These are phyloP conservation scores for Cyclargus thomasi DNA, from an alignment of 1,140 invertebrate genomes.

Conservation along the genomic window DNA sequence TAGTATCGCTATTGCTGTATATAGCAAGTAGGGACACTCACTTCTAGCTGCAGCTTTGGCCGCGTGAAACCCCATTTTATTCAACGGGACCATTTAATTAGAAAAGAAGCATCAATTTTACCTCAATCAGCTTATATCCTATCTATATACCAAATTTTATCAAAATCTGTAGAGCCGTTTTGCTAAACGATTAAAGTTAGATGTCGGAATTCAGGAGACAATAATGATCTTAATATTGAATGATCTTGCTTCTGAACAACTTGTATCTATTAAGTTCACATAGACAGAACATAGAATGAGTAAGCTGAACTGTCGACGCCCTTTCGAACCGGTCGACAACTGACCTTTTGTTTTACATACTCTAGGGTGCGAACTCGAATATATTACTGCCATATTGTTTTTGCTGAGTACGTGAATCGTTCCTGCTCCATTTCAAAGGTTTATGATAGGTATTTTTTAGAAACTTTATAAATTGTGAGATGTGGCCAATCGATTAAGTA, in stretches of 20 bases:
- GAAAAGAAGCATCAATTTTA: no score
- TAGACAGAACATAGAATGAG: slow-evolving; percentile 22
- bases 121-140: no score
- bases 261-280: background rate
- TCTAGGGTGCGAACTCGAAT: slow-evolving; percentile 27
- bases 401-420: background rate
- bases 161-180: no score
- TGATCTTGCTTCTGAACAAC: background rate
- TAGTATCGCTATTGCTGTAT: no score
- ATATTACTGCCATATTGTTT: slow-evolving; percentile 1
- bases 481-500: no score
- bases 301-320: slow-evolving; percentile 39
- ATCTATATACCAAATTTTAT: no score
- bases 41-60: no score
- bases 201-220: background rate
- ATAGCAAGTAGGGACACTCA: no score
- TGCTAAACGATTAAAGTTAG: background rate
- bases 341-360: slow-evolving; percentile 52
- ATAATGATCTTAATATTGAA: background rate
- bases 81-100: no score
- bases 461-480: no score
- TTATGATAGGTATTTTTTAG: no score
- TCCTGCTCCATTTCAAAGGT: background rate
- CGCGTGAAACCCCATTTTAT: no score
- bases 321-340: slow-evolving; percentile 46